A percentile compares a stretch with the other conserved stretches of the same genome.
phyloP scores from a whole-genome alignment of 53 echinoderm and acorn worm genomes.

The Zoroaster sp. region DNA sequence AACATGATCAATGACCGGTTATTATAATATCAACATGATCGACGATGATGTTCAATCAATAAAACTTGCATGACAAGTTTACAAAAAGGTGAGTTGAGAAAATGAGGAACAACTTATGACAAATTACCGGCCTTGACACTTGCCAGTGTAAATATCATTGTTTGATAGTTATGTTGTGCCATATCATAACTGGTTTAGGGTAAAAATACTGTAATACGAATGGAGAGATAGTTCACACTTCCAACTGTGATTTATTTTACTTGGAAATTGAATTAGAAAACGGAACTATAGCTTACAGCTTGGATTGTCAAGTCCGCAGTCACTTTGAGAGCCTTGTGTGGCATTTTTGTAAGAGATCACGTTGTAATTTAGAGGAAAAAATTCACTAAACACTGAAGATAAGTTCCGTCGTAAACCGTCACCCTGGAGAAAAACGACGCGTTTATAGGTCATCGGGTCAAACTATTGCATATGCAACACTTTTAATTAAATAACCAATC shows the following conservation, averaged over 20 bases:
- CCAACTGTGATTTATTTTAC: neutral
- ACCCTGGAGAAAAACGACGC: constrained; percentile 54
- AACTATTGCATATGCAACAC: neutral
- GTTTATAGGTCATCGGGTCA: constrained; percentile 11
- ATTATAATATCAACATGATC: no score
- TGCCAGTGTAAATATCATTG: no score
- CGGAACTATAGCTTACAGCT: constrained; percentile 45
- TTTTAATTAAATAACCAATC: neutral
- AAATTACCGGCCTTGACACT: no score
- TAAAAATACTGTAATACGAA: neutral
- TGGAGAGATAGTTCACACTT: neutral
- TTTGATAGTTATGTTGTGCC: neutral
- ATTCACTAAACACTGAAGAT: neutral
- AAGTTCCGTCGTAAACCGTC: constrained; percentile 25
- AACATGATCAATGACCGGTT: no score
- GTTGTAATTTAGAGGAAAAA: neutral
- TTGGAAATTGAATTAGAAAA: neutral
- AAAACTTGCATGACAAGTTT: no score
- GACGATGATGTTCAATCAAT: no score
- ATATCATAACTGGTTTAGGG: constrained; percentile 10
- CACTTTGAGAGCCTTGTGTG: constrained; percentile 53
- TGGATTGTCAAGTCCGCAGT: constrained; percentile 56
- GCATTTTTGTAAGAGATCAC: constrained; percentile 35
- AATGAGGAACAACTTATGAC: neutral
- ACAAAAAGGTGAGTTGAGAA: no score